Evolutionary conservation across 2,113 vertebrate species (phyloP), one percentile per base, ranked within the genome.

Genomic region (Pholis gunnellus): DNA sequence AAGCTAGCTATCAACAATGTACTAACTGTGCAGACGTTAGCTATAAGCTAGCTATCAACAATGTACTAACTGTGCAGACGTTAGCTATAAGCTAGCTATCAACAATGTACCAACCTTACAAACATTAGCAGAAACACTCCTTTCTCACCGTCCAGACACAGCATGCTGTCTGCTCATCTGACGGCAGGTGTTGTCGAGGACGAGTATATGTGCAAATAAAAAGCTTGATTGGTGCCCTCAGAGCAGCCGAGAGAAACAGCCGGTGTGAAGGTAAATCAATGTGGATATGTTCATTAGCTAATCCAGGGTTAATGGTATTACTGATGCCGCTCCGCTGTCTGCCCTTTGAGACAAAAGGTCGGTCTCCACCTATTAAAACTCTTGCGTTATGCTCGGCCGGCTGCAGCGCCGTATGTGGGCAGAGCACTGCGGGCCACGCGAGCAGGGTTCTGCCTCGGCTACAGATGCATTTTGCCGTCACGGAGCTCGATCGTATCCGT

Each of bases 241-340:
- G 34, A 69, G 74, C 57, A 76, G 73, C 74, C 63, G 9, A 48
- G 61, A 44, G 40, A 71, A 67, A 22, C 54, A 60, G 68, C n/a
- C 3, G 42, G 0, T 66, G 48, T 38, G 29, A 76, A 70, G 68
- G 36, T 75, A 67, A 70, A 88, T 82, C 83, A 75, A 74, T 79
- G 75, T 59, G 68, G 68, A 82, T 67, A 46, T 71, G 57, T 84
- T 74, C 68, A 86, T 79, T 66, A 72, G 75, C 75, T 78, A 78
- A 88, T 82, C 36, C 72, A 73, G 79, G 82, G 80, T 83, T 88
- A 91, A 89, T 81, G 61, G 56, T 40, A 18, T 85, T 63, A 79
- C 67, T 57, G 73, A 71, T 82, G 79, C 36, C 38, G 72, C 73
- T 77, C 52, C 70, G 9, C 60, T 71, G 65, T 48, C 65, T 56